Percentiles rank a stretch among this genome's conserved stretches.
Evolutionary conservation across 1,140 invertebrate genomes (phyloP).

Genomic region (Drosophila lini): DNA sequence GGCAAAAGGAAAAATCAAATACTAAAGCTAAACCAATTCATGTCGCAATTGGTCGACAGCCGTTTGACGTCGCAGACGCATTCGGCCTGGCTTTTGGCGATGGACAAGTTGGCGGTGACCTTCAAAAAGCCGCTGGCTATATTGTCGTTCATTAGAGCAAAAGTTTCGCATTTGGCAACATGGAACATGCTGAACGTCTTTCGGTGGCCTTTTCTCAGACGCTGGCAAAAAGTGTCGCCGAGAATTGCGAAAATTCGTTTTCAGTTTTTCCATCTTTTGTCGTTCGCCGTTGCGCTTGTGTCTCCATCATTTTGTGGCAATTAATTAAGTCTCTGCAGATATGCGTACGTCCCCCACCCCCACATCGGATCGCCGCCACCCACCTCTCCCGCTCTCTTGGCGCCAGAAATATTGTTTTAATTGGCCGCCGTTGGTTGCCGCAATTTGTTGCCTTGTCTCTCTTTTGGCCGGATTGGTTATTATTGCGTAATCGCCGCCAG

Average conservation of each 20-base stretch:
- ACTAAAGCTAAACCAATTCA: conserved; percentile 46
- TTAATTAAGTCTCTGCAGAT: conserved; percentile 44
- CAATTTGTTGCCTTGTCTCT: conserved; percentile 37
- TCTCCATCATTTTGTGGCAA: conserved; percentile 44
- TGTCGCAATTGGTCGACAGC: conserved; percentile 49
- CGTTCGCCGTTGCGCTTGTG: conserved; percentile 36
- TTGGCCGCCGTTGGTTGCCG: conserved; percentile 32
- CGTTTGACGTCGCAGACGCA: conserved; percentile 46
- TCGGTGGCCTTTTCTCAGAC: conserved; percentile 45
- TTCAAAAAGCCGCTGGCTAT: conserved; percentile 34
- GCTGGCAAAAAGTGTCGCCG: conserved; percentile 7
- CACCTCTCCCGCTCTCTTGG: conserved; percentile 7
- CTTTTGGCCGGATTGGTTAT: conserved; percentile 22
- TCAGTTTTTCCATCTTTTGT: conserved; percentile 41
- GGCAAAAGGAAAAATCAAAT: conserved; percentile 37
- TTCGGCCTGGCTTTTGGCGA: conserved; percentile 43
- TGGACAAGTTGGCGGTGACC: conserved; percentile 45
- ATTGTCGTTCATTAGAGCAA: conserved; percentile 50
- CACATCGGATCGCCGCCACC: conserved; percentile 22
- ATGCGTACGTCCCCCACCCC: conserved; percentile 46
- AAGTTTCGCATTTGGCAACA: conserved; percentile 47
- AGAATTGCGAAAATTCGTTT: conserved; percentile 42
- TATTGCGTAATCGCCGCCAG: conserved; percentile 31
- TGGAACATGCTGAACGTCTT: conserved; percentile 49
- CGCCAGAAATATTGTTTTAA: conserved; percentile 41